Evolutionary conservation across 2,113 vertebrate species (phyloP), one percentile per base, ranked within the genome.

Genomic region (Pomatorhinus ruficollis): DNA sequence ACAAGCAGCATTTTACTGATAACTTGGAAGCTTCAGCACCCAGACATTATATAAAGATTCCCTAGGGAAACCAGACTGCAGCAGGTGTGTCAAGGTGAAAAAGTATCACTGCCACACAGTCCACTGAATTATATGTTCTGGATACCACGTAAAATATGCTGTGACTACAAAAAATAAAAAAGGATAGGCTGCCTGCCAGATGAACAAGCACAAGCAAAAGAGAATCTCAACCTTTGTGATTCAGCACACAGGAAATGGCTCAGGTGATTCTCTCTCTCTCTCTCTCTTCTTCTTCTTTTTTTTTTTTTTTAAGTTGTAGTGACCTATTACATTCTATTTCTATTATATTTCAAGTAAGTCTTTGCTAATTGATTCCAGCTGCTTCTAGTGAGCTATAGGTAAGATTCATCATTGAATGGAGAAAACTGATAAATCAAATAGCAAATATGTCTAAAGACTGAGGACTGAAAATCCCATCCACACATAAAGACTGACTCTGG

Each of bases 1-100:
- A 92, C 2, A 19, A 94, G 82, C 47, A 94, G 84, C 42, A 53
- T 69, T 95, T 91, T 89, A 89, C 78, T 89, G 65, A 35, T 84
- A 93, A 83, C 80, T 95, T 89, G 44, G 83, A 91, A 95, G 70
- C 50, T 70, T 93, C 45, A 75, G 83, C 47, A 68, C 49, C 65
- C 54, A 87, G 54, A 71, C 21, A 87, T 74, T 71, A 57, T 77
- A 72, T 64, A 85, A 90, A 68, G 66, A 92, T 77, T 68, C 91
- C 86, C 42, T 54, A 74, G 59, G 88, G 94, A 97, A 92, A 90
- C n/a, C 9, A 90, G 61, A 87, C 39, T 81, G 53, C 60, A 94
- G 83, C 33, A 92, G 40, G 93, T 84, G 87, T 37, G 91, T 95
- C 93, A 94, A 92, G 80, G 89, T 97, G 87, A 96, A 88, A 84